These are phyloP conservation scores for Vidua macroura DNA, from an alignment of 2,113 vertebrate genomes.

Conservation along the genomic window DNA sequence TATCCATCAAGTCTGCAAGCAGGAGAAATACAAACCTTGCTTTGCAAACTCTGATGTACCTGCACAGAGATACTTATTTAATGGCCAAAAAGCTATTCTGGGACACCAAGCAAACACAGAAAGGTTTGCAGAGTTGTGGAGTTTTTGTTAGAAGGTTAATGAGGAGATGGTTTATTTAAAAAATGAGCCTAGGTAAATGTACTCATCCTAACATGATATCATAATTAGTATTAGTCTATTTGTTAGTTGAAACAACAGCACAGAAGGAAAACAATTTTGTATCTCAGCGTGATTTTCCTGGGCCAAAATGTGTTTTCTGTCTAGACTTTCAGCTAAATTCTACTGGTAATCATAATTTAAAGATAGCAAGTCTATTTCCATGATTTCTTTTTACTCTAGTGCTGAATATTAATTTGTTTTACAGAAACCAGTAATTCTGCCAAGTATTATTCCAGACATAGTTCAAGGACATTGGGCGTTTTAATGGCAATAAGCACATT, in stretches of 20 bases:
- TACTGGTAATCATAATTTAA: not conserved
- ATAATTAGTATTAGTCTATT: not conserved
- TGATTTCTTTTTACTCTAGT: not conserved
- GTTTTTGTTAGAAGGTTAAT: not conserved
- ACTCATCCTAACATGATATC: not conserved
- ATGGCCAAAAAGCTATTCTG: not conserved
- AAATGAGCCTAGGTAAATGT: not conserved
- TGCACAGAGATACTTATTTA: not conserved
- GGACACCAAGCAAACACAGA: not conserved
- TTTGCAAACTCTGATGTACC: not conserved
- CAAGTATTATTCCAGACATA: not conserved
- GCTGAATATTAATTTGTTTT: not conserved
- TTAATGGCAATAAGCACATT: not conserved
- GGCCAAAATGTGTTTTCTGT: not conserved
- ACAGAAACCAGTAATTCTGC: not conserved
- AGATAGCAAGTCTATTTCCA: not conserved
- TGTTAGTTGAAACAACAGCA: not conserved
- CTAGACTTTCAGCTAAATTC: not conserved
- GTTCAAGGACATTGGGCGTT: not conserved
- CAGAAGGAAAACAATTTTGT: not conserved
- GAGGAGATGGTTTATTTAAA: not conserved
- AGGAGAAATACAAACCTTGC: not conserved
- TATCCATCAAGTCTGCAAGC: not conserved
- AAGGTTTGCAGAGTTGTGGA: not conserved
- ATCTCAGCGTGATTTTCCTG: not conserved